Evolutionary conservation across 1,140 invertebrate species (phyloP).

Genomic region (Saccostrea cuccullata): DNA sequence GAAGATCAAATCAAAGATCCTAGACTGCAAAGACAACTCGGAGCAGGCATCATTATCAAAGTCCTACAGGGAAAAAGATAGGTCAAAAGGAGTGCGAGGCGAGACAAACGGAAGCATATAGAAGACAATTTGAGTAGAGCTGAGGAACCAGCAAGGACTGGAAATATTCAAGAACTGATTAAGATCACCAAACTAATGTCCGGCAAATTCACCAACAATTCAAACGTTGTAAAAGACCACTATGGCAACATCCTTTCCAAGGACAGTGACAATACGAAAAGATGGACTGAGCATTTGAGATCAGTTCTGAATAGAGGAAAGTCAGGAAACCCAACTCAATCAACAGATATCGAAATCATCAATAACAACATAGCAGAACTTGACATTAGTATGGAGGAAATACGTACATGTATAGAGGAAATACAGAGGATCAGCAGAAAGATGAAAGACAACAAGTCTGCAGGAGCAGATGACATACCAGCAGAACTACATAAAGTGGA

Average conservation of each 20-base stretch:
- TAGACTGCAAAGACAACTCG: neutral
- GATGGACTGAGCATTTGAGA: conserved; percentile 39
- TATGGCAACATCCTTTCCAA: neutral
- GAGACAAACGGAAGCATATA: no score
- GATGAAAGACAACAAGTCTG: conserved; percentile 11
- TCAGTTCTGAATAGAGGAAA: conserved; percentile 8
- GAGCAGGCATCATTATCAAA: neutral
- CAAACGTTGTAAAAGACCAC: neutral
- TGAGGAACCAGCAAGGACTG: neutral
- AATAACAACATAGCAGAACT: neutral
- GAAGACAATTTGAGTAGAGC: no score
- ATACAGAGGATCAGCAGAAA: neutral
- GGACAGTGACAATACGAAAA: conserved; percentile 25
- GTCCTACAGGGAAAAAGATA: conserved; percentile 16
- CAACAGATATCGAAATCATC: neutral
- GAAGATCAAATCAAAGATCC: no score
- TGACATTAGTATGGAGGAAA: conserved; percentile 24
- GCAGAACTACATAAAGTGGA: neutral
- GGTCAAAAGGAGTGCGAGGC: no score
- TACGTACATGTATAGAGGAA: neutral
- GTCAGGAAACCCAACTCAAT: conserved; percentile 4
- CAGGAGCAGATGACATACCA: neutral
- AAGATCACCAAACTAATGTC: conserved; percentile 3
- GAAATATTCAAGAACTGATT: conserved; percentile 26
- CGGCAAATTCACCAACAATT: no score